Base-by-base conservation (phyloP, 2,113 vertebrate genomes). In the Delphinus delphis region DNA sequence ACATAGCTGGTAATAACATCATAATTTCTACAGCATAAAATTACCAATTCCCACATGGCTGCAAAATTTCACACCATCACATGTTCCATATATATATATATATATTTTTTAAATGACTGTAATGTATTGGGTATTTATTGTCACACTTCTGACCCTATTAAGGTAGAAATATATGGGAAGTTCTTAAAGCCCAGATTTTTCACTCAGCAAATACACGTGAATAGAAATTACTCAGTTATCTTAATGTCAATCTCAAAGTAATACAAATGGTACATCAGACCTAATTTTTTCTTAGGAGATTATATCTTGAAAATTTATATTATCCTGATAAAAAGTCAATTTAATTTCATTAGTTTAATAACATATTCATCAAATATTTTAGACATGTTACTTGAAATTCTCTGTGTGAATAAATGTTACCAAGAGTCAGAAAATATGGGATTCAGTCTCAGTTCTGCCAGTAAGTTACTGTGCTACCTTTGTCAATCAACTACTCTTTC, bases 61-160 rank as follows among this genome's bases (percentile, higher is more conserved):
- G 41, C 71, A 97, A 81, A 97, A 97, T 98, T 98, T 93, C 92
- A 98, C 38, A 44, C 33, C 53, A n/a, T 95, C 58, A 31, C 53
- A 94, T 87, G 13, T 67, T 71, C 68, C 65, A 67, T 97, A 82
- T 8, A 76, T 82, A 92, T 91, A 31, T 31, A 92, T 91, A 31
- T 31, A 33, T 5, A 1, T 47, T 47, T 98, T 93, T 44, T 12
- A 68, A 73, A 38, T 93, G 53, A 98, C 85, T 81, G 20, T 21
- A 58, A 92, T 96, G 83, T 93, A 96, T 10, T 14, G 47, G 10
- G 85, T 77, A 96, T 74, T 10, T 96, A 76, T 70, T 50, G 4
- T 83, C 93, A 96, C 0, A 50, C 38, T 96, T 97, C 36, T 95
- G 0, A 79, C 18, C 14, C 88, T 38, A 93, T 50, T 96, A 88